Base-by-base conservation (phyloP, 1,140 invertebrate species). In the Bursaphelenchus mucronatus region DNA sequence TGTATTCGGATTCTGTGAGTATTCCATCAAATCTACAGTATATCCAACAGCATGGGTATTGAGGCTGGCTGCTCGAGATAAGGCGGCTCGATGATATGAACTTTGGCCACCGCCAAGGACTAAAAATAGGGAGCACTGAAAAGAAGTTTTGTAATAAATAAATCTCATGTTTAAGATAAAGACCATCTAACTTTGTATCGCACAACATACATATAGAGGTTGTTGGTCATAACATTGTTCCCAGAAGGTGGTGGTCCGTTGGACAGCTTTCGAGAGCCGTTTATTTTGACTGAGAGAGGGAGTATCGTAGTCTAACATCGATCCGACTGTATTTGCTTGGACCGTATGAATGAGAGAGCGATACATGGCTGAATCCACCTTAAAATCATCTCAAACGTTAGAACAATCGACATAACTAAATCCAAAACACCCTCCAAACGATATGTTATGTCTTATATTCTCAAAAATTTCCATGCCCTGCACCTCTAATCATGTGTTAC, bases 301-400 rank as follows among this genome's bases (percentile, higher is more conserved):
- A 9, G 69, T 72, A 45, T 70, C 68, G 19, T 70, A 70, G 53
- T 70, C 68, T 11, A 63, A 47, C 3, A 73, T 4, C 10, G 70
- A 11, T 8, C 62, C 15, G 1, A 64, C n/a, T 43, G 58, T n/a
- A 45, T 66, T n/a, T 30, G 58, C 17, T 49, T 61, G 46, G 41
- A 41, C 10, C 15, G 46, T 30, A 8, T 46, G 8, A 39, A 61
- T 9, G 41, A 50, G 11, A 10, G 21, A 39, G 8, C n/a, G 21
- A 13, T 39, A 61, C 15, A 4, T 40, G 10, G 11, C 19, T 19
- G 58, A 15, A 30, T 30, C 30, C 30, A 30, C 30, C 30, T 30
- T 1, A 30, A 30, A 30, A 5, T 30, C 30, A 30, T 30, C 30
- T 30, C 30, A 30, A 30, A 30, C 30, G 30, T 30, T 30, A 5